Evolutionary conservation across 2,888 invertebrate genomes (phyloP).

Genomic region (Himalopsyche anomala): DNA sequence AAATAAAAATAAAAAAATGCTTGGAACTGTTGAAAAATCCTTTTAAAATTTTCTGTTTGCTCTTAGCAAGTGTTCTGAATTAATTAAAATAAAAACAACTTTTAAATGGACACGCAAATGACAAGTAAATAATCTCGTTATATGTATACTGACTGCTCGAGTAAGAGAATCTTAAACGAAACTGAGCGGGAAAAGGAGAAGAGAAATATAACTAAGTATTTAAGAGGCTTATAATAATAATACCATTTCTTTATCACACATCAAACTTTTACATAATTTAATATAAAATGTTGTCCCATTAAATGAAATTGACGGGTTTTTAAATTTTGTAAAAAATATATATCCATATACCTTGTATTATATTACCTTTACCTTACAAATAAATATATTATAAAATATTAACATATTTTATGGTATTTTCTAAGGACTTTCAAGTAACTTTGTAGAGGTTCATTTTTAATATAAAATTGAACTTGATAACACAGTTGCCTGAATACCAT

Average conservation of each 20-base stretch:
- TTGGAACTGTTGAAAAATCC: neutral
- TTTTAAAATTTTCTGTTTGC: neutral
- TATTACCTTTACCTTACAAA: too few relatives aligned
- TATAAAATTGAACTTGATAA: too few relatives aligned
- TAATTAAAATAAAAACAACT: slow-evolving; percentile 47
- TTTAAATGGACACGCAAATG: slow-evolving; percentile 18
- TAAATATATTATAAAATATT: too few relatives aligned
- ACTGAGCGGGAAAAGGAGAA: neutral
- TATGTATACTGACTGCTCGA: slow-evolving; percentile 30
- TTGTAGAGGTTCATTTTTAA: too few relatives aligned
- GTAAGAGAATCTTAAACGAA: slow-evolving; percentile 26
- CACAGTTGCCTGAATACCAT: too few relatives aligned
- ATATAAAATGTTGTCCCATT: neutral
- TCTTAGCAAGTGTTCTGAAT: slow-evolving; percentile 17
- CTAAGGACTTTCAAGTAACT: too few relatives aligned
- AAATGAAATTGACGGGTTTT: neutral
- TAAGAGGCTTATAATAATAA: slow-evolving; percentile 24
- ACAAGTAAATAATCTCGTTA: slow-evolving; percentile 45
- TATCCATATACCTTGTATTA: too few relatives aligned
- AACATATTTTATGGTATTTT: too few relatives aligned
- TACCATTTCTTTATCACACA: neutral
- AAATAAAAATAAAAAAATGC: too few relatives aligned
- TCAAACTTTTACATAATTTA: slow-evolving; percentile 11
- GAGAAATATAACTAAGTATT: neutral
- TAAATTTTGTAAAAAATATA: too few relatives aligned